These are phyloP conservation scores for Drosophila takahashii DNA, from an alignment of 1,140 invertebrate genomes.

Conservation along the genomic window DNA sequence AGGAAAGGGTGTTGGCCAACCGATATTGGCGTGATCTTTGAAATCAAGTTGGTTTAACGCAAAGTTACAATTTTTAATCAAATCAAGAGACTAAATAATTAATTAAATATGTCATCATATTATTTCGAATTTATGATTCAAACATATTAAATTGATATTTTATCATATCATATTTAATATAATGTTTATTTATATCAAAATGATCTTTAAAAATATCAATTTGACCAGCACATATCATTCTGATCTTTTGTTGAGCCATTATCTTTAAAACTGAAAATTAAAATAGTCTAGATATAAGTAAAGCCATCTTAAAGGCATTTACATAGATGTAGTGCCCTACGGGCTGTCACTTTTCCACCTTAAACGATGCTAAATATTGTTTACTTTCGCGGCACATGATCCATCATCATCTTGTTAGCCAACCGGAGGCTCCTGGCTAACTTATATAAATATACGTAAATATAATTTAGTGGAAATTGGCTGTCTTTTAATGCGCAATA, in stretches of 20 bases:
- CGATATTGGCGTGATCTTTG: constrained; percentile 37
- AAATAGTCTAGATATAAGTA: background rate
- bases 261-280: too few species aligned
- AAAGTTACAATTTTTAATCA: background rate
- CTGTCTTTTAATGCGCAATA: constrained; percentile 78
- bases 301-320: background rate
- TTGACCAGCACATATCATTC: too few species aligned
- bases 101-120: too few species aligned
- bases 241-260: too few species aligned
- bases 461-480: constrained; percentile 78
- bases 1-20: constrained; percentile 50
- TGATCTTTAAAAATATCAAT: too few species aligned
- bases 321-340: constrained; percentile 1
- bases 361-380: constrained; percentile 21
- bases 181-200: too few species aligned
- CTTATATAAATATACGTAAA: constrained; percentile 27
- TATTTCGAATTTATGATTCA: too few species aligned
- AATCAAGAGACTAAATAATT: background rate
- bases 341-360: constrained; percentile 7
- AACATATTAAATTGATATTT: too few species aligned
- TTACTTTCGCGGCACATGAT: constrained; percentile 46
- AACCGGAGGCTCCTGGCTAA: constrained; percentile 33
- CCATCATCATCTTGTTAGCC: constrained; percentile 68
- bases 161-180: too few species aligned
- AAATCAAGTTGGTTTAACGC: constrained; percentile 9